These are phyloP conservation scores for Enhydra lutris DNA, from an alignment of 2,113 vertebrate species.

Conservation along the genomic window DNA sequence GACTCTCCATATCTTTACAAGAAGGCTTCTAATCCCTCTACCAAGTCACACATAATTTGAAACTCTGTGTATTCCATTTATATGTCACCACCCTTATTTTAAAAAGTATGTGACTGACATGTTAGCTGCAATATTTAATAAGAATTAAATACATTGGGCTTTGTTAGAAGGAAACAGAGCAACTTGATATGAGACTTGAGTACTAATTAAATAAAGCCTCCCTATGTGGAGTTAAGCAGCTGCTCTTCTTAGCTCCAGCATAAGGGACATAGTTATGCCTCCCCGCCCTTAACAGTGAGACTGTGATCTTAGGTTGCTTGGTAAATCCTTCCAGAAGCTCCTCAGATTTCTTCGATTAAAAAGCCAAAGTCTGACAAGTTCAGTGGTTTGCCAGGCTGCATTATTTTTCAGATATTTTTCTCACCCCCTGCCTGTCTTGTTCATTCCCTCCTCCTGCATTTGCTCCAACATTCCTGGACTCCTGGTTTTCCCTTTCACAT, in stretches of 20 bases:
- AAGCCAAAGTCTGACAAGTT: neutral
- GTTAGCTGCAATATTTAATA: constrained; percentile 58
- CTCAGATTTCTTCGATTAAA: neutral
- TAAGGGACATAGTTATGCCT: neutral
- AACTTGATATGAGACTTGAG: constrained; percentile 23
- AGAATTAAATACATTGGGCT: constrained; percentile 39
- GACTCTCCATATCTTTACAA: neutral
- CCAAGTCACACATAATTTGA: neutral
- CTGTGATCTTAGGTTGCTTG: neutral
- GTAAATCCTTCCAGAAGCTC: neutral
- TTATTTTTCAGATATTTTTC: neutral
- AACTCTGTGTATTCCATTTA: neutral
- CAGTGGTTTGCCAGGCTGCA: neutral
- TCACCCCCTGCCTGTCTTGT: neutral
- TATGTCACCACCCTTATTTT: constrained; percentile 4
- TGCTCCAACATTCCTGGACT: neutral
- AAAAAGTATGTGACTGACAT: constrained; percentile 35
- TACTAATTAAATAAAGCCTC: constrained; percentile 45
- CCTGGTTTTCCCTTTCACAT: neutral
- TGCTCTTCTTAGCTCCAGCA: neutral
- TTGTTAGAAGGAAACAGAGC: constrained; percentile 18
- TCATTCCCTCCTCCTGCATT: neutral
- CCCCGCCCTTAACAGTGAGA: neutral
- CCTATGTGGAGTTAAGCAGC: neutral
- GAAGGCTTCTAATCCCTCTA: neutral